Conservation (phyloP, 2,888 invertebrate species). For the Bugulina stolonifera region DNA sequence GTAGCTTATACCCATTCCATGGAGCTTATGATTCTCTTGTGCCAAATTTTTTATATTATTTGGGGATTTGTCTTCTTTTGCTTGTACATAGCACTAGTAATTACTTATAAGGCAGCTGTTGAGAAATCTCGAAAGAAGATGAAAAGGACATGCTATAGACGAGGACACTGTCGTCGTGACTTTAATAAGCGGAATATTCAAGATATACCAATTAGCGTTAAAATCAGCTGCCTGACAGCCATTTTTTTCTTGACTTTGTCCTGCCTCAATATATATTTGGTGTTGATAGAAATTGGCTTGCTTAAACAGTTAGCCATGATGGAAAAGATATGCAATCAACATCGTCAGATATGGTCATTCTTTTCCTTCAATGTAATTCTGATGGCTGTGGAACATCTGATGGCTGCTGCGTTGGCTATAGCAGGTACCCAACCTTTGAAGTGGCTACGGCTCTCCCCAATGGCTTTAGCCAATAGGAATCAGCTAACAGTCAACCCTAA, state of each 20-base stretch:
- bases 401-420: neutral
- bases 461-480: no score
- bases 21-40: constrained; percentile 3
- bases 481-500: neutral
- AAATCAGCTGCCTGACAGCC: neutral
- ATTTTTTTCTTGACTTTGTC: neutral
- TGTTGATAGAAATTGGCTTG: neutral
- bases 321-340: neutral
- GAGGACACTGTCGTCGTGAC: constrained; percentile 9
- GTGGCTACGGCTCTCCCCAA: neutral
- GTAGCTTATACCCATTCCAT: neutral
- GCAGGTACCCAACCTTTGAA: constrained; percentile 14
- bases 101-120: neutral
- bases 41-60: constrained; percentile 18
- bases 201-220: neutral
- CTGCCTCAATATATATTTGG: neutral
- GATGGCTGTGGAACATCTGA: neutral
- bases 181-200: constrained; percentile 1
- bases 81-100: constrained; percentile 1
- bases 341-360: neutral
- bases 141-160: constrained; percentile 1
- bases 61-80: neutral
- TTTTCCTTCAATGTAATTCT: neutral
- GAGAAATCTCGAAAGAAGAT: constrained; percentile 8
- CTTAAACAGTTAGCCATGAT: neutral